Percentiles rank a stretch among this genome's conserved stretches.
phyloP scores from a whole-genome alignment of 2,797 vertebrate genomes.

The Poeciliopsis gracilis region DNA sequence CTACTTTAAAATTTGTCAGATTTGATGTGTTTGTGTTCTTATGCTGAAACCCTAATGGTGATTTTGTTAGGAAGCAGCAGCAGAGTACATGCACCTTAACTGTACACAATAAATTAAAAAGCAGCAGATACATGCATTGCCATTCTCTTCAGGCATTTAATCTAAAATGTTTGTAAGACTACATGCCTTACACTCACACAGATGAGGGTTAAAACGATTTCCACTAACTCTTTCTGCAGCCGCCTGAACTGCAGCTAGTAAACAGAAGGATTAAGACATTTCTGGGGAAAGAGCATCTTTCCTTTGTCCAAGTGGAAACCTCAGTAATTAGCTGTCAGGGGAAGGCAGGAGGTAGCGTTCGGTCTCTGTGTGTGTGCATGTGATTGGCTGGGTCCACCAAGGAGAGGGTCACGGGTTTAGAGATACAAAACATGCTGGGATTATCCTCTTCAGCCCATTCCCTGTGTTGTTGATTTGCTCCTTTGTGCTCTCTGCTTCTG shows the following conservation, averaged over 20 bases:
- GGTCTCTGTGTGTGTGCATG: conserved; percentile 17
- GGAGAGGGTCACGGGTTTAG: conserved; percentile 54
- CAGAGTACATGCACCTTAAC: neutral
- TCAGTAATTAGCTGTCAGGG: conserved; percentile 67
- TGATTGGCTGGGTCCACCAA: conserved; percentile 39
- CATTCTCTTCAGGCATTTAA: conserved; percentile 14
- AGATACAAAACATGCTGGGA: conserved; percentile 57
- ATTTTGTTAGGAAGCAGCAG: neutral
- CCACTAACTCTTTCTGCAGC: conserved; percentile 27
- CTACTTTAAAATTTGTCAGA: neutral
- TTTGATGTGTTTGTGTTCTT: neutral
- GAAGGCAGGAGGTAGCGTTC: conserved; percentile 52
- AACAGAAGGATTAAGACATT: conserved; percentile 60
- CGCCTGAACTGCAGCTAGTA: conserved; percentile 45
- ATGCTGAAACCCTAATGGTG: neutral
- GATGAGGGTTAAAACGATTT: conserved; percentile 33
- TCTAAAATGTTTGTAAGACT: conserved; percentile 25
- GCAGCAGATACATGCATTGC: conserved; percentile 16
- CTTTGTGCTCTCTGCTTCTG: conserved; percentile 48
- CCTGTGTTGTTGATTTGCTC: conserved; percentile 31
- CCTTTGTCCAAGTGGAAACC: conserved; percentile 58
- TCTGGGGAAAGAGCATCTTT: conserved; percentile 59
- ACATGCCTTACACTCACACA: neutral
- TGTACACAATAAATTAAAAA: neutral
- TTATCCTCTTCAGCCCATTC: conserved; percentile 54